Conservation (phyloP, 92 coral and sea anemone species). For the Palythoa grandis region DNA sequence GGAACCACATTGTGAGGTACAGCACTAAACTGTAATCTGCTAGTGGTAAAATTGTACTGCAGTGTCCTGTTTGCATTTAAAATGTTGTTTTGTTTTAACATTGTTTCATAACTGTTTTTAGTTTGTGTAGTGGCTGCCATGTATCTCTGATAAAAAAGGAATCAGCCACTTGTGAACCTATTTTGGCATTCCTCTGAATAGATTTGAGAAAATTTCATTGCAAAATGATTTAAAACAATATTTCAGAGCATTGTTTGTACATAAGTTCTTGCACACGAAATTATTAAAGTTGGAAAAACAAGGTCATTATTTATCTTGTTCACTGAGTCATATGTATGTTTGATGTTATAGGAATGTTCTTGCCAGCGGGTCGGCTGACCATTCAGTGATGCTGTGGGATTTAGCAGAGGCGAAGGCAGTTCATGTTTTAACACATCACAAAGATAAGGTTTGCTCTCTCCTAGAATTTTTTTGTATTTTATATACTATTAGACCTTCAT, state of each 20-base stretch:
- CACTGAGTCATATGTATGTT: not conserved
- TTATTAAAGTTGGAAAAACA: no score
- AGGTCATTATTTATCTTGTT: not conserved
- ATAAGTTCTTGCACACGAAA: no score
- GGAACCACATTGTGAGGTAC: conserved; percentile 93
- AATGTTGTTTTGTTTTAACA: no score
- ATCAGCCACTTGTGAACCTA: no score
- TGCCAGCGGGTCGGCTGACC: conserved; percentile 95
- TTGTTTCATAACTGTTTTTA: no score
- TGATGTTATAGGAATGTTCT: conserved; percentile 46
- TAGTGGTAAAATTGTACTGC: not conserved
- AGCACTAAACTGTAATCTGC: not conserved
- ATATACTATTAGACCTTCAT: not conserved
- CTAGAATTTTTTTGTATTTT: not conserved
- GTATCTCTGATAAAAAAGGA: no score
- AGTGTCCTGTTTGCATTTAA: not conserved
- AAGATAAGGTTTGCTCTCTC: conserved; percentile 71
- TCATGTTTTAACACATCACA: conserved; percentile 83
- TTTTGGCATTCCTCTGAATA: no score
- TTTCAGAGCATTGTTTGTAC: no score
- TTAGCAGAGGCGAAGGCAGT: conserved; percentile 79
- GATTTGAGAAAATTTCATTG: no score
- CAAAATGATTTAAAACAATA: no score
- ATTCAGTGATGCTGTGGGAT: conserved; percentile 91
- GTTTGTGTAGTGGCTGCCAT: no score